These are phyloP conservation scores for Podarcis muralis DNA, from an alignment of 2,113 vertebrate genomes.

Conservation along the genomic window DNA sequence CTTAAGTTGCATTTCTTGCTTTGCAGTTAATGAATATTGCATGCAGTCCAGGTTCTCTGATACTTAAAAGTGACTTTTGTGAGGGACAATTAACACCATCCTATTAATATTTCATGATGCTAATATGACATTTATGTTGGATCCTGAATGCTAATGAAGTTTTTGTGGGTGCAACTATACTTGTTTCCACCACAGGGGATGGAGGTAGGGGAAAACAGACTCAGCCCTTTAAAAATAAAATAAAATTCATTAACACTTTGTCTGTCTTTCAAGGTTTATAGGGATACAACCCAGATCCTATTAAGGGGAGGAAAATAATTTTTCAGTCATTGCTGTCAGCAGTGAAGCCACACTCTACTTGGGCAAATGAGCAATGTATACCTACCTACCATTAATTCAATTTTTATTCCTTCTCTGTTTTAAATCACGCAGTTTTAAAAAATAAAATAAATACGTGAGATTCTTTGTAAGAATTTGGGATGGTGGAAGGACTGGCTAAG, in stretches of 20 bases:
- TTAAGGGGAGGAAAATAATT: constrained; percentile 1
- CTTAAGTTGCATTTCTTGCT: constrained; percentile 13
- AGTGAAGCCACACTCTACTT: neutral
- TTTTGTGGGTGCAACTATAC: constrained; percentile 1
- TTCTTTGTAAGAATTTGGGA: neutral
- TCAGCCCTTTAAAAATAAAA: constrained; percentile 6
- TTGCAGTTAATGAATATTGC: constrained; percentile 19
- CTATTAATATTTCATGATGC: neutral
- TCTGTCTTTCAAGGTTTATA: neutral
- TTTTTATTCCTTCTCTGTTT: neutral
- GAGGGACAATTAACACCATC: constrained; percentile 4
- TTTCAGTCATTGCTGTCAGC: constrained; percentile 22
- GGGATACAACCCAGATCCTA: neutral
- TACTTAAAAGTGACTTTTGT: constrained; percentile 24
- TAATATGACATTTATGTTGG: constrained; percentile 15
- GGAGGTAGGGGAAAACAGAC: neutral
- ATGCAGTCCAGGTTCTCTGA: neutral
- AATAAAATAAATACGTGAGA: neutral
- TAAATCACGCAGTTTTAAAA: neutral
- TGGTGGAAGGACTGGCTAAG: neutral
- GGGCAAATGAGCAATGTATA: neutral
- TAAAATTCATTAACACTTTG: neutral
- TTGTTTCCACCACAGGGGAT: neutral
- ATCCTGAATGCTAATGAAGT: neutral
- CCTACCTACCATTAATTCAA: neutral